Base-by-base conservation (phyloP, 2,888 invertebrate genomes). In the Trichacis sp. region DNA sequence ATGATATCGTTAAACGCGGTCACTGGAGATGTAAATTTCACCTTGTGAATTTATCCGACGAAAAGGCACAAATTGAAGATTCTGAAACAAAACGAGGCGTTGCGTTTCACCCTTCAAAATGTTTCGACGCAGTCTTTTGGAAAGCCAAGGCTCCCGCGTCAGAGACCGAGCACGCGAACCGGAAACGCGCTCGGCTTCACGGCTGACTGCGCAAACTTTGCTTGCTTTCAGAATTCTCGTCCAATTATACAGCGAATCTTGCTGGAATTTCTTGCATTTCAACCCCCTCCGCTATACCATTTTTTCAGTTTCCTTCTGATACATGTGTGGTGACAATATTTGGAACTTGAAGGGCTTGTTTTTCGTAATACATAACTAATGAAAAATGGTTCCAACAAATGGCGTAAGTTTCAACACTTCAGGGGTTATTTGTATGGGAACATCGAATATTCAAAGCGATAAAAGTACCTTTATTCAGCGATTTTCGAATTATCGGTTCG, bases 171-270 rank as follows among this genome's bases (percentile, higher is more conserved):
- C 71, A 73, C 73, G 70, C 73, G 76, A 73, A 76, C 75, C 75
- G 76, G 76, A 80, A 80, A 75, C 71, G 67, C 71, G 70, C 74
- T 74, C 68, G 76, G 72, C 69, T 73, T 77, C 69, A 79, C 75
- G 76, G 77, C 65, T 74, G 73, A 74, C 65, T 78, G 76, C 75
- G 64, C 71, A 65, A 66, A 72, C 75, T 77, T 78, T 74, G 74
- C 73, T 72, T 68, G 69, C 73, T 73, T 69, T 61, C 74, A 76
- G 73, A 75, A 76, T 76, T 73, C 77, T 75, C 72, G 72, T 70
- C 77, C 78, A 79, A 80, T 81, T 79, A 79, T 78, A 77, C 74
- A 74, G 73, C 71, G 69, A 70, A 62, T 64, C 56, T 64, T 63
- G 53, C 42, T 56, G 46, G 47, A 51, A 56, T 64, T 64, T 46